Base-by-base conservation (phyloP, 1,140 invertebrate genomes). In the Drosophila paulistorum region DNA sequence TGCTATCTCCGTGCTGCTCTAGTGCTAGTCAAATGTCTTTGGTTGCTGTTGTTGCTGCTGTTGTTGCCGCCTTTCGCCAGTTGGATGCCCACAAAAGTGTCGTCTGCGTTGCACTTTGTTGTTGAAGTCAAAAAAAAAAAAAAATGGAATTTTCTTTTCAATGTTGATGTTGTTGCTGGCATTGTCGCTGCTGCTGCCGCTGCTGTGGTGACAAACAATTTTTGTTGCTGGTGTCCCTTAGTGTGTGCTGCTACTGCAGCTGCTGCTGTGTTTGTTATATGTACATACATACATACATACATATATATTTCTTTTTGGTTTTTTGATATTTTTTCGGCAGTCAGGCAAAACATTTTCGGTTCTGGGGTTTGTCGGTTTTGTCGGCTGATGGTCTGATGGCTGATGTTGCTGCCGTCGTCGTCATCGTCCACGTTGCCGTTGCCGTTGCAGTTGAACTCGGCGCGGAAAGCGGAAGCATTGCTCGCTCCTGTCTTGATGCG, bases 391-490 rank as follows among this genome's bases (percentile, higher is more conserved):
- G 61, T 72, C 63, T 67, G 65, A 48, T 65, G 78, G 65, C 76
- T 76, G 61, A 77, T 77, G 82, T 81, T 80, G 82, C 68, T 81
- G 82, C 82, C 78, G 75, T 84, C 87, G 83, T 86, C 77, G 83
- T 70, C 73, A 83, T 51, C 77, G 83, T 51, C 45, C 45, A 51
- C 45, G 45, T 51, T 51, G 45, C 45, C 68, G 72, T 81, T 85
- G 77, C 77, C 78, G 75, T 86, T 82, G 83, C 82, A 86, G 82
- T 86, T 86, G 79, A 76, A 86, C 74, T 79, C 77, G 83, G 72
- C 73, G 83, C 83, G 76, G 79, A 87, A 87, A 89, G 76, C 83
- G 83, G 83, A 86, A 87, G 76, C 67, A 70, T 82, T 66, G 82
- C 71, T 62, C 51, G 74, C 74, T 76, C 66, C 71, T 66, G 54